phyloP scores from a whole-genome alignment of 2,113 vertebrate species.

The Odontesthes bonariensis region DNA sequence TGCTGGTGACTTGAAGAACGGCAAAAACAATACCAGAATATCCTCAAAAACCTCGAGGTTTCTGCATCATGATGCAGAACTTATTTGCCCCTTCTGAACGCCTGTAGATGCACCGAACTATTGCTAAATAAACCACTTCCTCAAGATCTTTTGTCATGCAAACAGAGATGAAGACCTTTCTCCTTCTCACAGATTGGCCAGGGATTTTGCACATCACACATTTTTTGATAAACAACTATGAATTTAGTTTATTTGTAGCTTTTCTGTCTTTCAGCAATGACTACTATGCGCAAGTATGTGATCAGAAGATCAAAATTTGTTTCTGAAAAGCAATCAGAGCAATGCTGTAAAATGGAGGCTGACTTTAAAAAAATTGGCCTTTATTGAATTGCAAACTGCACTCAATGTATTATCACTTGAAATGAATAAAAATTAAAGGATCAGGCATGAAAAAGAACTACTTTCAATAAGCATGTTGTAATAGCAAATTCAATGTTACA shows the following conservation, averaged over 20 bases:
- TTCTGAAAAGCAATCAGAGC: background rate
- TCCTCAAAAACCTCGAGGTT: constrained; percentile 40
- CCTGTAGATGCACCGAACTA: constrained; percentile 31
- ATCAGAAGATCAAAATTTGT: too few relatives aligned
- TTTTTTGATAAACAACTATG: background rate
- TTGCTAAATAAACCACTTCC: constrained; percentile 64
- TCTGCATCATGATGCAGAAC: constrained; percentile 11
- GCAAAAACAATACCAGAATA: background rate
- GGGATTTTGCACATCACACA: background rate
- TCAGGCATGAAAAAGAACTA: background rate
- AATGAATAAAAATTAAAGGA: background rate
- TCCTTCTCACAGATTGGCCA: background rate
- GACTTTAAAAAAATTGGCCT: background rate
- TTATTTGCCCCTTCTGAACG: constrained; percentile 25
- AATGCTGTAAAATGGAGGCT: background rate
- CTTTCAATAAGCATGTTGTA: background rate
- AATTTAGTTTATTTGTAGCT: too few relatives aligned
- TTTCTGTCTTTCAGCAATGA: too few relatives aligned
- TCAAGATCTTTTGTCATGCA: constrained; percentile 9
- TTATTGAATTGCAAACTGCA: too few relatives aligned
- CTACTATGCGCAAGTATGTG: too few relatives aligned
- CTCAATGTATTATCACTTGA: background rate
- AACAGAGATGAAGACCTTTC: background rate
- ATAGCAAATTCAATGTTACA: too few relatives aligned
- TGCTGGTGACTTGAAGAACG: background rate